Conservation (phyloP, 2,888 invertebrate genomes). For the Dorcus parallelipipedus region DNA sequence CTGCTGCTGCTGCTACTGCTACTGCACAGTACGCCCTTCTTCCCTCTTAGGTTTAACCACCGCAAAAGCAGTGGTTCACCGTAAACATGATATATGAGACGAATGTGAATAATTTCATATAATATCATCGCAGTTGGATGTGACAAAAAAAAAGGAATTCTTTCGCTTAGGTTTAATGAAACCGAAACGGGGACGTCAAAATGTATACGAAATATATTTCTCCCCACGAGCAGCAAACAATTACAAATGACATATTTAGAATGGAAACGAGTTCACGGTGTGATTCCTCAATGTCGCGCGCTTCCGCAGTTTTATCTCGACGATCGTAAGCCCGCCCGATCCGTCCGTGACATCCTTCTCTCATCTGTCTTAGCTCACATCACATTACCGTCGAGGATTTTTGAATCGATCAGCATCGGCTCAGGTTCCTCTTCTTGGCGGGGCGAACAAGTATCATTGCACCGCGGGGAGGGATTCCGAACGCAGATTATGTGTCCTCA, state of each 20-base stretch:
- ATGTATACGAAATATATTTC: not conserved
- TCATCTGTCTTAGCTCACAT: constrained; percentile 37
- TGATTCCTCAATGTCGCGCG: constrained; percentile 36
- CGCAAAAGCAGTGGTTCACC: not conserved
- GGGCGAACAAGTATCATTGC: constrained; percentile 3
- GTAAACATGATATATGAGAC: constrained; percentile 1
- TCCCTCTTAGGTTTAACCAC: not conserved
- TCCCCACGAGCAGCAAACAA: constrained; percentile 1
- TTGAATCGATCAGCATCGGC: constrained; percentile 27
- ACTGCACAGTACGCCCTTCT: not conserved
- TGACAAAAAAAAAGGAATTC: too few species aligned
- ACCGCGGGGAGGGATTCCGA: constrained; percentile 5
- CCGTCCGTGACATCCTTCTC: constrained; percentile 43
- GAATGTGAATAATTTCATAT: not conserved
- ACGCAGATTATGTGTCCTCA: constrained; percentile 9
- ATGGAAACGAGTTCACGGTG: not conserved
- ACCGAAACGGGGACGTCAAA: not conserved
- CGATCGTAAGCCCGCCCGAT: constrained; percentile 36
- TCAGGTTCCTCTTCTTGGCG: not conserved
- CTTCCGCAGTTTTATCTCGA: constrained; percentile 35
- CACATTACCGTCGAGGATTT: constrained; percentile 29
- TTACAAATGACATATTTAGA: constrained; percentile 1
- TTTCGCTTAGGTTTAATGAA: not conserved
- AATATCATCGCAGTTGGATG: not conserved
- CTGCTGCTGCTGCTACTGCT: not conserved